Conservation (phyloP, 2,113 vertebrate species). For the Hippopotamus amphibius region DNA sequence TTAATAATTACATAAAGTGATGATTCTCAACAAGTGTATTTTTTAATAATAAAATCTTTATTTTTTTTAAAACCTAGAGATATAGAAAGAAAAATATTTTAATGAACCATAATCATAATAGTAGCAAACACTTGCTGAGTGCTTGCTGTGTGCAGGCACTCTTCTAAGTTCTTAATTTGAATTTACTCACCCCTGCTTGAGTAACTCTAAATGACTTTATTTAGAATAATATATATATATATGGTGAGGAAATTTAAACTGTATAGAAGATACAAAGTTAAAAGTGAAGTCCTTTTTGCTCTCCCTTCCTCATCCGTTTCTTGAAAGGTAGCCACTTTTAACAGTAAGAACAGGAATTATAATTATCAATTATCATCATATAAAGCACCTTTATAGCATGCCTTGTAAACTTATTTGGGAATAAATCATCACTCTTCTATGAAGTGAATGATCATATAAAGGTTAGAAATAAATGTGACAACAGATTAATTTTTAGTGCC, state of each 20-base stretch:
- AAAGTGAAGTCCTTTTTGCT: slow-evolving; percentile 32
- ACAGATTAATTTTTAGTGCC: slow-evolving; percentile 38
- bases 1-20: slow-evolving; percentile 43
- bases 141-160: neutral
- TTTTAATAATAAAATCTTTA: slow-evolving; percentile 22
- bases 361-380: neutral
- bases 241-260: slow-evolving; percentile 22
- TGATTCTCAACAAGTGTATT: slow-evolving; percentile 28
- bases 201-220: neutral
- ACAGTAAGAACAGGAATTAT: slow-evolving; percentile 27
- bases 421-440: slow-evolving; percentile 25
- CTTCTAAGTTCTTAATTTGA: neutral
- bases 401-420: slow-evolving; percentile 25
- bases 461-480: slow-evolving; percentile 44
- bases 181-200: neutral
- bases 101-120: neutral
- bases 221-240: neutral
- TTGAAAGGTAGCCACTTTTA: slow-evolving; percentile 35
- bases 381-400: slow-evolving; percentile 45
- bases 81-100: neutral
- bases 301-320: neutral
- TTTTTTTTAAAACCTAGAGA: slow-evolving; percentile 55
- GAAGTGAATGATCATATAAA: slow-evolving; percentile 50
- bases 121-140: neutral
- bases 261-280: neutral